A percentile compares a stretch with the other conserved stretches of the same genome.
Evolutionary conservation across 2,113 vertebrate genomes (phyloP).

Genomic region (Poicephalus meyeri): DNA sequence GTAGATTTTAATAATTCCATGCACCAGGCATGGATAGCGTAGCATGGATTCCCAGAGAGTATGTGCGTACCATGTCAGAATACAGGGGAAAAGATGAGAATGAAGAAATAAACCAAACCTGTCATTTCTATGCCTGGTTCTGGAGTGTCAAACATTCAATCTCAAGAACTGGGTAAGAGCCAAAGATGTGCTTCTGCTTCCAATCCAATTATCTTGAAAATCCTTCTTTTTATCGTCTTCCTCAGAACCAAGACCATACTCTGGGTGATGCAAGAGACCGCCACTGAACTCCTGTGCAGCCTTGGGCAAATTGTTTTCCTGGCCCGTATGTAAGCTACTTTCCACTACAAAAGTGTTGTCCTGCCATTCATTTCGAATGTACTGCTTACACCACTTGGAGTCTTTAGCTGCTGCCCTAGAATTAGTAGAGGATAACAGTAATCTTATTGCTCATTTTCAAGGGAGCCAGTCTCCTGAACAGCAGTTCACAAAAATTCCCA

Average conservation of each 20-base stretch:
- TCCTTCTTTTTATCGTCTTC: not conserved
- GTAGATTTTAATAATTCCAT: not conserved
- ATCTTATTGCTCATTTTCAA: not conserved
- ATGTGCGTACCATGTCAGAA: not conserved
- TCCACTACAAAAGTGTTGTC: not conserved
- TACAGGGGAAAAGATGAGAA: not conserved
- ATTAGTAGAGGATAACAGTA: not conserved
- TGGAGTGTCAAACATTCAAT: not conserved
- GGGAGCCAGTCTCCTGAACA: not conserved
- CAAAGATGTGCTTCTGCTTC: not conserved
- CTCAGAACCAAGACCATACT: not conserved
- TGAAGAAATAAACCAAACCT: not conserved
- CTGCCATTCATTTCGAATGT: not conserved
- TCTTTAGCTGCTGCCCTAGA: not conserved
- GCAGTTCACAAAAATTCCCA: not conserved
- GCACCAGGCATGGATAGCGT: not conserved
- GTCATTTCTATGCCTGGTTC: not conserved
- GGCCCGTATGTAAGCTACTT: not conserved
- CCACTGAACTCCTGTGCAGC: not conserved
- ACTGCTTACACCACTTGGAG: not conserved
- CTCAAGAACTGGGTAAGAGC: not conserved
- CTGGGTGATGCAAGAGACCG: not conserved
- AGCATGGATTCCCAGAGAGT: not conserved
- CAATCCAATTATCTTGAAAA: not conserved
- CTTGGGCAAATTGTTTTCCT: not conserved